These are phyloP conservation scores for Apodemus speciosus DNA, from an alignment of 2,113 vertebrate species.

Conservation along the genomic window DNA sequence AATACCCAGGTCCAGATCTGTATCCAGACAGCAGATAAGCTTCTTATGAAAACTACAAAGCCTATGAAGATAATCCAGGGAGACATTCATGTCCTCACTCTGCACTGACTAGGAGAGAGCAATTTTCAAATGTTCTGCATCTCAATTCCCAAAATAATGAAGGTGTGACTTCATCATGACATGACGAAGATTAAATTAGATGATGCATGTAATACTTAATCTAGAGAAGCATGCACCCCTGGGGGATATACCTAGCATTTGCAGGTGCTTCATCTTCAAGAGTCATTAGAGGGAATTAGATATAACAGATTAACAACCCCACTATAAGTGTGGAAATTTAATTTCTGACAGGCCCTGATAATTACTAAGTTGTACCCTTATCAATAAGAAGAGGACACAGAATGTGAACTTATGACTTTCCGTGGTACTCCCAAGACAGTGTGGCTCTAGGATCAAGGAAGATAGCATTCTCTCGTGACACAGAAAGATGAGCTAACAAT, in stretches of 20 bases:
- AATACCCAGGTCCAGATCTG: background rate
- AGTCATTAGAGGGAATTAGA: background rate
- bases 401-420: background rate
- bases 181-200: slow-evolving; percentile 11
- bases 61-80: background rate
- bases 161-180: background rate
- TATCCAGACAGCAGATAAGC: background rate
- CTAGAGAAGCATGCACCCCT: background rate
- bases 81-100: background rate
- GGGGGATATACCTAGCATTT: background rate
- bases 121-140: background rate
- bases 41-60: background rate
- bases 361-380: background rate
- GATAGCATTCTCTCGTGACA: background rate
- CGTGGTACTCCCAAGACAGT: background rate
- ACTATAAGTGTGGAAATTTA: background rate
- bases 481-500: background rate
- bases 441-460: background rate
- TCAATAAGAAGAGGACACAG: background rate
- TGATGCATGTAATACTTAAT: background rate
- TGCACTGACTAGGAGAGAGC: background rate
- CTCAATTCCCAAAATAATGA: slow-evolving; percentile 37
- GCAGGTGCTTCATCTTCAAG: background rate
- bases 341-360: background rate
- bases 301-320: background rate